These are phyloP conservation scores for Heloderma charlesbogerti DNA, from an alignment of 2,113 vertebrate genomes.

Conservation along the genomic window DNA sequence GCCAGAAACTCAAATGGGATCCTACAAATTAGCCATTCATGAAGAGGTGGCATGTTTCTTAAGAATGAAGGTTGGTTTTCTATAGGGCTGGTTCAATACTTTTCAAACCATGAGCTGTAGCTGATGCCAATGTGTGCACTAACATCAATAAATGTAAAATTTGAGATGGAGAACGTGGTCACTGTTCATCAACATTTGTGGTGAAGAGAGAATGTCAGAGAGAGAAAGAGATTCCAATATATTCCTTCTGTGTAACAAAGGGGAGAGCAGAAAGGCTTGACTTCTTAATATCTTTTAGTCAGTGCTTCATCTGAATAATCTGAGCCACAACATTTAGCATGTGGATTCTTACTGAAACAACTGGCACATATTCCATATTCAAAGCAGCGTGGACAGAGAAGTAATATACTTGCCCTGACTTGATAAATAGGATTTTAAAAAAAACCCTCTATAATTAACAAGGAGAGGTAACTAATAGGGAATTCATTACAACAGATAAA, in stretches of 20 bases:
- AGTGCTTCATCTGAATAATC: not conserved
- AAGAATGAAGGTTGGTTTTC: not conserved
- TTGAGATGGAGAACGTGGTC: not conserved
- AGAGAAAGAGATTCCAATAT: not conserved
- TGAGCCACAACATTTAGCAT: constrained; percentile 47
- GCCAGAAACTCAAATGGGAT: not conserved
- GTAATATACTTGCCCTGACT: constrained; percentile 64
- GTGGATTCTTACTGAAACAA: constrained; percentile 38
- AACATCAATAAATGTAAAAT: not conserved
- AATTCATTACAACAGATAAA: constrained; percentile 77
- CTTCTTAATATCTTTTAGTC: not conserved
- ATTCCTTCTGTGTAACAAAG: not conserved
- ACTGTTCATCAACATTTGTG: not conserved
- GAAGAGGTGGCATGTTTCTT: not conserved
- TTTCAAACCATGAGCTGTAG: not conserved
- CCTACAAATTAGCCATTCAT: not conserved
- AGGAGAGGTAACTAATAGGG: constrained; percentile 68
- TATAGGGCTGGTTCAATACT: not conserved
- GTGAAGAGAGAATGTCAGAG: not conserved
- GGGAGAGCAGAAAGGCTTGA: not conserved
- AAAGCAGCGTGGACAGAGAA: constrained; percentile 31
- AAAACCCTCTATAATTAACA: constrained; percentile 76
- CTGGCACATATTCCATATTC: constrained; percentile 55
- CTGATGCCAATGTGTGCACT: not conserved
- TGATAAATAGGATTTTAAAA: constrained; percentile 72